These are phyloP conservation scores for Terrapene triunguis DNA, from an alignment of 2,113 vertebrate species.

Conservation along the genomic window DNA sequence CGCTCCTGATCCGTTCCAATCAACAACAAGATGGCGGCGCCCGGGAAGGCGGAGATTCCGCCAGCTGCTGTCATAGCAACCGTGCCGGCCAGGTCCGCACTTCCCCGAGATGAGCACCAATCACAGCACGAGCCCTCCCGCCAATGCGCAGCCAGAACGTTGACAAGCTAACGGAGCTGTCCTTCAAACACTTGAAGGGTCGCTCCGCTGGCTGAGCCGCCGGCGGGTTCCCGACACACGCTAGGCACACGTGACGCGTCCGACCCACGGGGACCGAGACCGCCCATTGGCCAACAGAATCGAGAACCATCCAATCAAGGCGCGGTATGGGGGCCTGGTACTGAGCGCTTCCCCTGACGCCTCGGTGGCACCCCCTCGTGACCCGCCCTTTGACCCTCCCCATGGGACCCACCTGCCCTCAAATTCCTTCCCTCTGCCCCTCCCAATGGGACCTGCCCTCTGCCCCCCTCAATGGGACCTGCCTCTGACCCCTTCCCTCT, in stretches of 20 bases:
- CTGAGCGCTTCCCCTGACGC: neutral
- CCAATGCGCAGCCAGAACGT: rapidly evolving
- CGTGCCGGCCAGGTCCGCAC: slow-evolving; percentile 15
- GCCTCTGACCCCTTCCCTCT: neutral
- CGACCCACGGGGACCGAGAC: rapidly evolving
- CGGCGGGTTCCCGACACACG: slow-evolving; percentile 39
- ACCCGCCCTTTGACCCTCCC: neutral
- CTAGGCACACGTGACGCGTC: slow-evolving; percentile 54
- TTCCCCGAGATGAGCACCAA: neutral
- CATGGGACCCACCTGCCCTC: no score
- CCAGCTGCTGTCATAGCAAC: slow-evolving; percentile 74
- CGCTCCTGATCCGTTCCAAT: slow-evolving; percentile 61
- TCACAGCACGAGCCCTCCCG: rapidly evolving
- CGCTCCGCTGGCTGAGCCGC: neutral
- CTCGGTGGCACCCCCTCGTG: neutral
- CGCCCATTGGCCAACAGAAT: neutral
- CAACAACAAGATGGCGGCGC: slow-evolving; percentile 81
- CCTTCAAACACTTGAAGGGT: neutral
- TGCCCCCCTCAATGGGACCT: neutral
- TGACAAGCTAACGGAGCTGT: rapidly evolving
- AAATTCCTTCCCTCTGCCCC: no score
- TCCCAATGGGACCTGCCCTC: no score
- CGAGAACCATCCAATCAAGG: slow-evolving; percentile 9
- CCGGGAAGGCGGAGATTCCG: slow-evolving; percentile 12
- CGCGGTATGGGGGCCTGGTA: neutral